A percentile compares a stretch with the other conserved stretches of the same genome.
These are phyloP conservation scores for Arge pagana DNA, from an alignment of 2,888 invertebrate genomes.

Conservation along the genomic window DNA sequence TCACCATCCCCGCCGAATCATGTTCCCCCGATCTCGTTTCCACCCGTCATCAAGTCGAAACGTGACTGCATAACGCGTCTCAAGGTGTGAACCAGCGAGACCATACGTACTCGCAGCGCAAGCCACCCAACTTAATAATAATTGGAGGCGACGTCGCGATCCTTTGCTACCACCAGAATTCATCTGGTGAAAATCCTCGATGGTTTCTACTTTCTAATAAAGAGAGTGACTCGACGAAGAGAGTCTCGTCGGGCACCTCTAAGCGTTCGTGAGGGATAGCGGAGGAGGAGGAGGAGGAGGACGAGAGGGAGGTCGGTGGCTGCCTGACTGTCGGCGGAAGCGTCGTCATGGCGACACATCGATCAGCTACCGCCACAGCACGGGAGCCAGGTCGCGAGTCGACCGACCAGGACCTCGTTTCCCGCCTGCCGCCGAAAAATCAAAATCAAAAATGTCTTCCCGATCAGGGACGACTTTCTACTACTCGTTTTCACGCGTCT, in stretches of 20 bases:
- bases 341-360: conserved; percentile 72
- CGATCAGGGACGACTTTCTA: too few relatives aligned
- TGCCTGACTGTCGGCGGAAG: conserved; percentile 59
- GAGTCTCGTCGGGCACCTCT: conserved; percentile 17
- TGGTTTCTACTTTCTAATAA: not conserved
- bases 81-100: too few relatives aligned
- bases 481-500: too few relatives aligned
- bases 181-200: not conserved
- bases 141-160: not conserved
- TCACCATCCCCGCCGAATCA: not conserved
- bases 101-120: too few relatives aligned
- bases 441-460: too few relatives aligned
- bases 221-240: not conserved
- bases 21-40: not conserved
- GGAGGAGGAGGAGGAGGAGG: conserved; percentile 30
- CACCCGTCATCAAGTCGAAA: too few relatives aligned
- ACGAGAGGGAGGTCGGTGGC: conserved; percentile 38
- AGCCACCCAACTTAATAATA: too few relatives aligned
- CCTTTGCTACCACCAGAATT: not conserved
- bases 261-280: conserved; percentile 19
- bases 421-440: too few relatives aligned
- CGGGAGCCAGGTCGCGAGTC: conserved; percentile 41
- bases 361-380: conserved; percentile 61
- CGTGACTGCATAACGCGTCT: too few relatives aligned
- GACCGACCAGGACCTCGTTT: conserved; percentile 5